Evolutionary conservation across 2,113 vertebrate species (phyloP).

Genomic region (Geococcyx californianus): DNA sequence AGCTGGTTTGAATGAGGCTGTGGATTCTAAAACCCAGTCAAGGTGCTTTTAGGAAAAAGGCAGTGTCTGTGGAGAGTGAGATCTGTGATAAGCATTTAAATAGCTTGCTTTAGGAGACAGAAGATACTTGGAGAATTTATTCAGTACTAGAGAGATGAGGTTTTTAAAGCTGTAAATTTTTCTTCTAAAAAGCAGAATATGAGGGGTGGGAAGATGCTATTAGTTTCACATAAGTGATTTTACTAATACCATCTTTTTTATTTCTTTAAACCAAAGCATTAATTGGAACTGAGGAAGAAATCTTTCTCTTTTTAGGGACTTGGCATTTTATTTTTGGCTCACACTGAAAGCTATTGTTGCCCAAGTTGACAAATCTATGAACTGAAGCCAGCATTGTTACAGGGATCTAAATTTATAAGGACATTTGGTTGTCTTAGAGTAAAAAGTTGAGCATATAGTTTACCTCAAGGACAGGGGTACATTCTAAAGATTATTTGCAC

Average conservation of each 20-base stretch:
- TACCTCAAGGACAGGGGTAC: background rate
- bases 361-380: conserved; percentile 32
- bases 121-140: background rate
- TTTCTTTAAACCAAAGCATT: conserved; percentile 33
- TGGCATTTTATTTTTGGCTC: conserved; percentile 21
- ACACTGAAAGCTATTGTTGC: conserved; percentile 46
- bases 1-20: background rate
- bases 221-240: background rate
- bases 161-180: background rate
- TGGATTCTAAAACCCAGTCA: background rate
- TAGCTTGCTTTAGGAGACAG: background rate
- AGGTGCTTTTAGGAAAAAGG: background rate
- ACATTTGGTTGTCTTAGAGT: conserved; percentile 1
- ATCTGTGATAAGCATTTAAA: background rate
- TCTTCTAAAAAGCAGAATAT: background rate
- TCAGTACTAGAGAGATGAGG: background rate
- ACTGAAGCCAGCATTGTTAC: conserved; percentile 62
- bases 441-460: background rate
- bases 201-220: background rate
- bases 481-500: background rate
- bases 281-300: conserved; percentile 25
- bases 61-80: background rate
- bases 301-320: background rate
- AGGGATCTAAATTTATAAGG: conserved; percentile 34
- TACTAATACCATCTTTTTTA: background rate